phyloP scores from a whole-genome alignment of 2,888 invertebrate genomes.

The Zygogramma bicolorata region DNA sequence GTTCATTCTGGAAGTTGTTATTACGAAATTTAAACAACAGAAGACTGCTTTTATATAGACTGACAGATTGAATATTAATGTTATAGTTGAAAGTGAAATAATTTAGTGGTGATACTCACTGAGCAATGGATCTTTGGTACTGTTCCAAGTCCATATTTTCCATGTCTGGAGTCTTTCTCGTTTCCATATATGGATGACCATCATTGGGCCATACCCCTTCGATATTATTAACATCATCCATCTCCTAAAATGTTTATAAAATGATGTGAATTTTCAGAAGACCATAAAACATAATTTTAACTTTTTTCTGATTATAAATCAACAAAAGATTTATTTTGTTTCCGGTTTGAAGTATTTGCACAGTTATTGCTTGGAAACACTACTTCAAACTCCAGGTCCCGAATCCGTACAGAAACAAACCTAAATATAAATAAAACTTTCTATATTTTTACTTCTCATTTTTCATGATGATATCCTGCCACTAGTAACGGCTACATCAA shows the following conservation, averaged over 20 bases:
- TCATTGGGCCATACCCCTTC: slow-evolving; percentile 79
- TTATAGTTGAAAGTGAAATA: neutral
- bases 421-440: too few relatives aligned
- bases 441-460: too few relatives aligned
- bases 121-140: slow-evolving; percentile 77
- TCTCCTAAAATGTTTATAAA: slow-evolving; percentile 67
- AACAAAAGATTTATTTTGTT: too few relatives aligned
- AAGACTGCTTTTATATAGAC: neutral
- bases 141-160: slow-evolving; percentile 83
- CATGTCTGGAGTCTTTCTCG: slow-evolving; percentile 79
- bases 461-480: too few relatives aligned
- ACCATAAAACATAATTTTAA: neutral
- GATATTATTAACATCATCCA: slow-evolving; percentile 71
- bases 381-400: too few relatives aligned
- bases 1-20: slow-evolving; percentile 88
- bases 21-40: too few relatives aligned
- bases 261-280: neutral
- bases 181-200: slow-evolving; percentile 72
- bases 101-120: slow-evolving; percentile 71
- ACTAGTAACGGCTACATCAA: too few relatives aligned
- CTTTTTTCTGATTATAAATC: too few relatives aligned
- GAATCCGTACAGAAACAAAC: too few relatives aligned
- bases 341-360: too few relatives aligned
- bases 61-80: neutral
- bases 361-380: too few relatives aligned